Percentiles rank a stretch among this genome's conserved stretches.
Evolutionary conservation across 1,140 invertebrate genomes (phyloP).

Genomic region (Lysiphlebus fabarum): DNA sequence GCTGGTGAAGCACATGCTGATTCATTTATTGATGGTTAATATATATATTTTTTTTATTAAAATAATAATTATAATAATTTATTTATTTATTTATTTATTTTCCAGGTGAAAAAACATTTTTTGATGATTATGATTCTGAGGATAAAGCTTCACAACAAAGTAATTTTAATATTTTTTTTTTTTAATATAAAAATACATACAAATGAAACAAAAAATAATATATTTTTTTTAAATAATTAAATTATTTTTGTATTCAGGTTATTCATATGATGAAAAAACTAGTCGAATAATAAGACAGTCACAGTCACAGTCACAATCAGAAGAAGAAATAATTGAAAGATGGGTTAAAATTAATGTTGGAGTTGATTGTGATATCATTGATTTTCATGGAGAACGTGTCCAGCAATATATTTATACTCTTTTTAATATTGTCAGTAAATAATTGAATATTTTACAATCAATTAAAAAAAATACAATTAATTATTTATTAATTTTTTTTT

Average conservation of each 20-base stretch:
- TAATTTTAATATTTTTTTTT: too few species aligned
- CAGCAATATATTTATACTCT: constrained; percentile 11
- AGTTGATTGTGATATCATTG: constrained; percentile 12
- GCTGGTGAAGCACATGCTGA: neutral
- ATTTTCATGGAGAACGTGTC: constrained; percentile 5
- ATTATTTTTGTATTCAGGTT: neutral
- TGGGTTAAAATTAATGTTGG: constrained; percentile 14
- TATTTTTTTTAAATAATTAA: too few species aligned
- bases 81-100: too few species aligned
- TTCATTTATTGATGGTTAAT: neutral
- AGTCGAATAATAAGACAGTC: neutral
- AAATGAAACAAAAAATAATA: too few species aligned
- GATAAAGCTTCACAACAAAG: too few species aligned
- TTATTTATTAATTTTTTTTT: neutral
- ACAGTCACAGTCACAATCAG: too few species aligned
- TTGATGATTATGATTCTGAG: too few species aligned
- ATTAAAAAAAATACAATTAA: neutral
- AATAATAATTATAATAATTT: neutral
- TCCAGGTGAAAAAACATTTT: too few species aligned
- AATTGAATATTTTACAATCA: neutral
- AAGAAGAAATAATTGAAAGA: neutral
- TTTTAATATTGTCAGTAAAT: constrained; percentile 17
- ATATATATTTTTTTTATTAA: neutral
- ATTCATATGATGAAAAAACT: neutral
- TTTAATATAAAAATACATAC: too few species aligned